A percentile compares a stretch with the other conserved stretches of the same genome.
These are phyloP conservation scores for Psylliodes chrysocephalus DNA, from an alignment of 2,888 invertebrate species.

Conservation along the genomic window DNA sequence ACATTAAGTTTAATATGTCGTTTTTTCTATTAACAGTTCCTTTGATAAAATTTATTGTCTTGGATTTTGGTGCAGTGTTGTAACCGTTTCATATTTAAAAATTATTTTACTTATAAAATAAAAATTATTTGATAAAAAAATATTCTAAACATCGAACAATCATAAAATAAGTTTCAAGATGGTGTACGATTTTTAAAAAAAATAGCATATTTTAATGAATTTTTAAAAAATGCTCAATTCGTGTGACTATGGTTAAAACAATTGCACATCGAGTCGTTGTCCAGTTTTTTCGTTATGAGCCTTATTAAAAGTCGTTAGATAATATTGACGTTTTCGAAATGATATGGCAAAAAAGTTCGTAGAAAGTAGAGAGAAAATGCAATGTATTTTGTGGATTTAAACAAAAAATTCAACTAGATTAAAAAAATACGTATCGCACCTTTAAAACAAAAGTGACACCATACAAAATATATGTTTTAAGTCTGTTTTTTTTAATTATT, in stretches of 20 bases:
- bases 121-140: slow-evolving; percentile 20
- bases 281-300: slow-evolving; percentile 22
- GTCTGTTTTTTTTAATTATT: no score
- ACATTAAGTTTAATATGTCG: no score
- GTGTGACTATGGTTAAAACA: slow-evolving; percentile 1
- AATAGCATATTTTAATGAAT: neutral
- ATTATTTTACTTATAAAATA: neutral
- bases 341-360: slow-evolving; percentile 26
- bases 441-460: no score
- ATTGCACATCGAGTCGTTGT: slow-evolving; percentile 42
- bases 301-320: slow-evolving; percentile 27
- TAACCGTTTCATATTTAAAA: neutral
- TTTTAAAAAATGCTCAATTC: slow-evolving; percentile 11
- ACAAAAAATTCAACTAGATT: no score
- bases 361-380: no score
- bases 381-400: no score
- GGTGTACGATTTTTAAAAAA: slow-evolving; percentile 47
- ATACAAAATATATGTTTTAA: no score
- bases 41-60: neutral
- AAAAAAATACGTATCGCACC: no score
- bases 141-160: slow-evolving; percentile 62
- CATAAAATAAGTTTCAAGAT: slow-evolving; percentile 51
- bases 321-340: neutral
- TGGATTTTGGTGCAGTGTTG: neutral
- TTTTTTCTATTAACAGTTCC: no score